These are phyloP conservation scores for Cyclargus thomasi DNA, from an alignment of 1,140 invertebrate genomes.

Conservation along the genomic window DNA sequence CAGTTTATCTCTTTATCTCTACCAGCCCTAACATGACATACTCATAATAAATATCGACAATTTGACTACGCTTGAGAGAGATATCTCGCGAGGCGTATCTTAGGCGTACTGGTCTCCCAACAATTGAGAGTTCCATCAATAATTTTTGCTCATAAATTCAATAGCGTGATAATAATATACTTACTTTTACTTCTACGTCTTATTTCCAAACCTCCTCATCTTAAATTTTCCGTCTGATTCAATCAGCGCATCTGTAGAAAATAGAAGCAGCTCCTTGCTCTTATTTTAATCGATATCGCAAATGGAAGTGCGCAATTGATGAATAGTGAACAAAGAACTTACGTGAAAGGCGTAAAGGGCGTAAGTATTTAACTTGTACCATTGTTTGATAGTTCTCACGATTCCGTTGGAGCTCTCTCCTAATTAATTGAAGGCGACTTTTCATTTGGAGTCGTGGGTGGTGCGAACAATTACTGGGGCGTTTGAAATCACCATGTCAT, in stretches of 20 bases:
- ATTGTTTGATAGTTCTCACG: conserved; percentile 38
- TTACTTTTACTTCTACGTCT: not conserved
- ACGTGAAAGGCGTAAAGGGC: not conserved
- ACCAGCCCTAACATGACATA: too few species aligned
- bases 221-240: not conserved
- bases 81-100: too few species aligned
- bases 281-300: not conserved
- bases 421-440: conserved; percentile 61
- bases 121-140: too few species aligned
- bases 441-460: conserved; percentile 47
- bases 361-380: conserved; percentile 24
- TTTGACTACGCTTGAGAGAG: too few species aligned
- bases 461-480: conserved; percentile 34
- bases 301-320: not conserved
- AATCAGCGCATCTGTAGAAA: not conserved
- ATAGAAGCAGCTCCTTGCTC: not conserved
- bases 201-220: not conserved
- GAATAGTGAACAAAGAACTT: not conserved
- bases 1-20: too few species aligned
- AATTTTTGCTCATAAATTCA: too few species aligned
- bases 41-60: too few species aligned
- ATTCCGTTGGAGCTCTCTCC: conserved; percentile 34
- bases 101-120: too few species aligned
- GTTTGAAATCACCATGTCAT: conserved; percentile 36
- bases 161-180: not conserved